Evolutionary conservation across 2,113 vertebrate genomes (phyloP), one percentile per base, ranked within the genome.

Genomic region (Prionailurus viverrinus): DNA sequence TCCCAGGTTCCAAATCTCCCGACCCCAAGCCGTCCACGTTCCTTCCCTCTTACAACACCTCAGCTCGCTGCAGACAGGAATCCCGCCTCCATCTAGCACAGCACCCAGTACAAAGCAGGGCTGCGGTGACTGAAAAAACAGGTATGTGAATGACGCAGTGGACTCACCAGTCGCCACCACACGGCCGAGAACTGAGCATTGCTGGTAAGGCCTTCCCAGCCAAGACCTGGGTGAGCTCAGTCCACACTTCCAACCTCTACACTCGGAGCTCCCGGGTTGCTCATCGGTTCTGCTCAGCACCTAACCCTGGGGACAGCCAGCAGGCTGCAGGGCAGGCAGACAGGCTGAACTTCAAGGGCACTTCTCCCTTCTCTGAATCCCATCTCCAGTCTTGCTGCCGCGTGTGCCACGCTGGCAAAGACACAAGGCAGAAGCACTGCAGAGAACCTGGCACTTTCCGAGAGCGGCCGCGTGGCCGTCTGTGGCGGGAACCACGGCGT

Each of bases 401-500:
- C 4, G 5, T 25, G 29, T 1, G 5, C 48, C 45, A 63, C 0
- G 0, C 58, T 45, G 29, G 79, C 58, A 76, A 73, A 69, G 23
- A 91, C 19, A 53, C 36, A 41, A 80, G 45, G 61, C 29, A 66
- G 41, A 51, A 68, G 48, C 5, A 11, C 11, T 2, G 7, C 5
- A 14, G 48, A 74, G 79, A 89, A 51, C 5, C 48, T n/a, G 19
- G 36, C 41, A 29, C 33, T n/a, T 80, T 58, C 63, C 65, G 41
- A 69, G 15, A 86, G 53, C 10, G 27, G 66, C 33, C 18, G 36
- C 11, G 36, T 1, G 6, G 68, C 63, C 33, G 21, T 18, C 33
- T 0, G 19, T 19, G 39, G 71, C 21, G 39, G 91, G 69, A 58
- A 73, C 21, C 19, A 65, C 0, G 0, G 23, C 0, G 0, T 23